Conservation (phyloP, 2,113 vertebrate species). For the Corydoras maculifer region DNA sequence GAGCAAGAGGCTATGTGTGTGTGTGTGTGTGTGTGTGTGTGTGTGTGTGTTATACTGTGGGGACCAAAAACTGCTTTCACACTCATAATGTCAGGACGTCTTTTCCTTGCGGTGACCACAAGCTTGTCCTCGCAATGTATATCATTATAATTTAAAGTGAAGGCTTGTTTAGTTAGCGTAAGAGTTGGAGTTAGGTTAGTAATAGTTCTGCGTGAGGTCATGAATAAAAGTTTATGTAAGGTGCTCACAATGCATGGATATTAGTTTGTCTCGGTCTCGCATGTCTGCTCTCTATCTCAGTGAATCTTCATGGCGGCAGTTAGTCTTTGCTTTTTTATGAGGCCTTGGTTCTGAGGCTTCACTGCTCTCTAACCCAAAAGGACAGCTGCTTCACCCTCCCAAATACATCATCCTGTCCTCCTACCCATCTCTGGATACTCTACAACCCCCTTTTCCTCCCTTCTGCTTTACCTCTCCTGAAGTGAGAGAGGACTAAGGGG, state of each 20-base stretch:
- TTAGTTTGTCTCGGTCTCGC: not conserved
- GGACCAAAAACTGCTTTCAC: too few species aligned
- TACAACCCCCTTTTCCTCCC: slow-evolving; percentile 42
- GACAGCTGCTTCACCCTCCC: slow-evolving; percentile 54
- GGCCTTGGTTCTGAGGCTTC: slow-evolving; percentile 36
- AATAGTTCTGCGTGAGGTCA: too few species aligned
- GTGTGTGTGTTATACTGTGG: slow-evolving; percentile 11
- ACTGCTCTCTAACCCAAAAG: slow-evolving; percentile 36
- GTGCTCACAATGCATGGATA: too few species aligned
- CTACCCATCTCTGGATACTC: slow-evolving; percentile 52
- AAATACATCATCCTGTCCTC: slow-evolving; percentile 57
- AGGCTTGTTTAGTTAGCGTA: too few species aligned
- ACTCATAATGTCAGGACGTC: not conserved
- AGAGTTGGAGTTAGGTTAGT: too few species aligned
- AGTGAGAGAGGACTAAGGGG: slow-evolving; percentile 43
- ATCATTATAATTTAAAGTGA: too few species aligned
- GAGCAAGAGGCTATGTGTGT: slow-evolving; percentile 17
- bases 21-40: slow-evolving; percentile 16
- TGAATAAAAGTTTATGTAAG: too few species aligned
- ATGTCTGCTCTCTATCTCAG: slow-evolving; percentile 39
- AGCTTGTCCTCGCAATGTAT: too few species aligned
- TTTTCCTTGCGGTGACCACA: not conserved
- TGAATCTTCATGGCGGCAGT: slow-evolving; percentile 28
- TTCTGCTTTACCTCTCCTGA: slow-evolving; percentile 24
- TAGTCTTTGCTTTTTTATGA: slow-evolving; percentile 38